Evolutionary conservation across 37 sponge, comb jelly and placozoan species (phyloP), one percentile per base, ranked within the genome.

Genomic region (Tethya wilhelma): DNA sequence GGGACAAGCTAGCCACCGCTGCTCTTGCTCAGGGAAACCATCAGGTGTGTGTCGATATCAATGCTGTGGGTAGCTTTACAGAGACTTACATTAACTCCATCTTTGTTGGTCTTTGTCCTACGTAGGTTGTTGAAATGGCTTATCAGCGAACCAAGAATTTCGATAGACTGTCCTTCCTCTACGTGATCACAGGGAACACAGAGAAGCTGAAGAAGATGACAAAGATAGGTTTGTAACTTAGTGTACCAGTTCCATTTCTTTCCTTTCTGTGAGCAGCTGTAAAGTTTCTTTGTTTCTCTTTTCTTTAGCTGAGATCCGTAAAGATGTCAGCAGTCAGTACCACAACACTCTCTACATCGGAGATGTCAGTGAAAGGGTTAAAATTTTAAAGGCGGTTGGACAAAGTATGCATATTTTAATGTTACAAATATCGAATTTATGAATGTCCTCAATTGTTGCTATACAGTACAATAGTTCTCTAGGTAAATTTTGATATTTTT

Each of bases 71-170:
- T n/a, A n/a, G n/a, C n/a, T n/a, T n/a, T n/a, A n/a, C n/a, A n/a
- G n/a, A n/a, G n/a, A n/a, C n/a, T n/a, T n/a, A n/a, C n/a, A n/a
- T n/a, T n/a, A n/a, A n/a, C n/a, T n/a, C n/a, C n/a, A n/a, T n/a
- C n/a, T n/a, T n/a, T n/a, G n/a, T n/a, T n/a, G n/a, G 53, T 49
- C 53, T 19, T 49, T 14, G 53, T 49, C n/a, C n/a, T n/a, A n/a
- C 70, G 53, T 71, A 95, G 96, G 89, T 98, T 32, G 99, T 98
- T 23, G 99, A 98, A 73, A 96, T 98, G 89, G 92, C 95, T 33
- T 98, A 98, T 60, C 99, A 98, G 67, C 75, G 99, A 23, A 98
- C 99, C 23, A 96, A 98, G 90, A 96, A 96, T 67, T 98, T 98
- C 78, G 93, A 94, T 39, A 74, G 89, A 20, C 94, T 98, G 30